Percentiles rank a stretch among this genome's conserved stretches.
Conservation (phyloP, 2,797 vertebrate genomes). For the Sphaeramia orbicularis region DNA sequence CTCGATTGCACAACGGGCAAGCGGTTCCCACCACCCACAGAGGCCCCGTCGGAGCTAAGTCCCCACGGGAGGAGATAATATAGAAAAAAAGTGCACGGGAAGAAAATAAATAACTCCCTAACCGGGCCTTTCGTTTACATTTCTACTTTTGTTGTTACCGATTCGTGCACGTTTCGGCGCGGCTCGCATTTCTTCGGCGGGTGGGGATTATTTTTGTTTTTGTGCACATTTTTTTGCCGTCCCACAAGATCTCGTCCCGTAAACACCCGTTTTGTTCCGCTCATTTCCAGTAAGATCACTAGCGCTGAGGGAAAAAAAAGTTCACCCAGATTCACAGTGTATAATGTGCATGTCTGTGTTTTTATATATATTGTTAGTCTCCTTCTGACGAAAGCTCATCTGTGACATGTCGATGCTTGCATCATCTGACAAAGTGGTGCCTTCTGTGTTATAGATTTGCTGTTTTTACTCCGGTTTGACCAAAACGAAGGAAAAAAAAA, state of each 20-base stretch:
- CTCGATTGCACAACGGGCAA: conserved; percentile 63
- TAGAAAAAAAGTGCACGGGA: neutral
- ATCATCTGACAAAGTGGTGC: conserved; percentile 29
- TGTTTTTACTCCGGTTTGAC: neutral
- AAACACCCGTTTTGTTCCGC: neutral
- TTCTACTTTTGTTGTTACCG: conserved; percentile 4
- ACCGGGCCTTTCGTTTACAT: conserved; percentile 51
- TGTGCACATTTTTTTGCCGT: conserved; percentile 32
- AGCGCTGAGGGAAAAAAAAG: neutral
- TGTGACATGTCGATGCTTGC: conserved; percentile 53
- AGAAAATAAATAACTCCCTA: neutral
- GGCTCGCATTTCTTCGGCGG: conserved; percentile 42
- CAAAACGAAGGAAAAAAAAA: neutral
- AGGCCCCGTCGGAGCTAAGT: conserved; percentile 56
- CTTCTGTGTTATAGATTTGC: conserved; percentile 1
- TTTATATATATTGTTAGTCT: neutral
- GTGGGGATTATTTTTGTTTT: conserved; percentile 61
- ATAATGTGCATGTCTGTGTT: neutral
- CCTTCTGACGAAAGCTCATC: neutral
- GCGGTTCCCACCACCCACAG: conserved; percentile 40
- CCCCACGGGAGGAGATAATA: conserved; percentile 7
- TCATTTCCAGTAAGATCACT: neutral
- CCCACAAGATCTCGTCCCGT: neutral
- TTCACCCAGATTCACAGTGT: neutral
- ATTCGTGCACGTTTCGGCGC: conserved; percentile 38